Evolutionary conservation across 2,888 invertebrate species (phyloP).

Genomic region (Polydrusus pterygomalis): DNA sequence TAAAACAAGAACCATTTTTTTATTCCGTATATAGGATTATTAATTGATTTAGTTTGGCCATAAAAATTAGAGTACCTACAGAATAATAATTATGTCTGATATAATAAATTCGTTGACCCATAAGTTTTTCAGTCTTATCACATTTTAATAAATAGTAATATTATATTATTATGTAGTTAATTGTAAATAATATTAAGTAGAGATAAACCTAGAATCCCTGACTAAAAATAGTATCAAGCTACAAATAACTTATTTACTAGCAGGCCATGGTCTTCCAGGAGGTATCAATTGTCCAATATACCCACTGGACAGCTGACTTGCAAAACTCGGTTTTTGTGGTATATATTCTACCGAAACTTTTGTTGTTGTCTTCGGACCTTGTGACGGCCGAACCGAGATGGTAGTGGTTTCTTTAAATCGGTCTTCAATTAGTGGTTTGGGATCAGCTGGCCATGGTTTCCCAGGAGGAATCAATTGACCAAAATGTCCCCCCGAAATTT

Average conservation of each 20-base stretch:
- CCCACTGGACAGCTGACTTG: background rate
- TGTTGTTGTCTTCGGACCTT: background rate
- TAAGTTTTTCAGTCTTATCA: conserved; percentile 10
- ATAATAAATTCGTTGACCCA: background rate
- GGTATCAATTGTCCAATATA: conserved; percentile 47
- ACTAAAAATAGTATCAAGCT: no score
- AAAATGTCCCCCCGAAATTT: background rate
- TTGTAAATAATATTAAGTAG: no score
- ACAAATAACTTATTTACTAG: background rate
- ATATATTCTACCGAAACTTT: background rate
- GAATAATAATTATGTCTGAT: background rate
- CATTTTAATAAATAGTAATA: background rate
- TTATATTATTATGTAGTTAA: no score
- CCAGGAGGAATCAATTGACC: background rate
- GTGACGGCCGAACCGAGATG: background rate
- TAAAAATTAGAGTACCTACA: background rate
- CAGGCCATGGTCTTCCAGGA: conserved; percentile 59
- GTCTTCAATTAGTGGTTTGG: background rate
- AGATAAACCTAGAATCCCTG: no score
- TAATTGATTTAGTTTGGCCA: no score
- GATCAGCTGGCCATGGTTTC: background rate
- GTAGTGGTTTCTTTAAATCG: background rate
- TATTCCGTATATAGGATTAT: no score
- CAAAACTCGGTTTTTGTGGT: conserved; percentile 6
- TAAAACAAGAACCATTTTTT: background rate